Base-by-base conservation (phyloP, 2,113 vertebrate genomes). In the Paratilapia polleni region DNA sequence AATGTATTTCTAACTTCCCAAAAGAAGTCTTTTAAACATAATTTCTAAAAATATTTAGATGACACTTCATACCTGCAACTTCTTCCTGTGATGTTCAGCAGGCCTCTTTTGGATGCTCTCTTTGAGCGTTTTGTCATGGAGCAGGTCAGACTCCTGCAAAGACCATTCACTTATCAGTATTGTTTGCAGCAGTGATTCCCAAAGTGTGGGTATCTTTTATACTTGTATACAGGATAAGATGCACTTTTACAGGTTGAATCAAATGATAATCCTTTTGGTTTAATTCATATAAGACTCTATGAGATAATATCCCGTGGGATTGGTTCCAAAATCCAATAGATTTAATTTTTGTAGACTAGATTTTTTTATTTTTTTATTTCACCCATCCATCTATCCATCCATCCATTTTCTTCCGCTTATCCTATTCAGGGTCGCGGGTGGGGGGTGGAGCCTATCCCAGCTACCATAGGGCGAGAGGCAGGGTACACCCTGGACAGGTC, bases 31-130 rank as follows among this genome's bases (percentile, higher is more conserved):
- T 56, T 56, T 56, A 20, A 54, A 56, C 4, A 56, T 10, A 10
- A 54, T 54, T 54, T 20, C 26, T 54, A 34, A 63, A 84, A 36
- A 1, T 11, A 5, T 64, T 38, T 9, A 24, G 28, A 19, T 31
- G 62, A 22, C 1, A 0, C 14, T 13, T 81, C 83, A 24, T 90
- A 96, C 95, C 89, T 91, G 89, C 78, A 79, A 60, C 84, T 87
- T 95, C 22, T 80, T 93, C 20, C 70, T 88, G 20, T 54, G 66
- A 82, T 24, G 75, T 78, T 31, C 81, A 14, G 34, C 79, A 14
- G 86, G 77, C 74, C 76, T 90, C 41, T 90, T 86, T 77, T 82
- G 78, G 7, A 41, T 20, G 47, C 61, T 66, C 14, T 89, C 68
- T 84, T 85, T 76, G 10, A 81, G 57, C 0, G 52, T 19, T 36